phyloP scores from a whole-genome alignment of 2,113 vertebrate genomes.

The Spheniscus mendiculus region DNA sequence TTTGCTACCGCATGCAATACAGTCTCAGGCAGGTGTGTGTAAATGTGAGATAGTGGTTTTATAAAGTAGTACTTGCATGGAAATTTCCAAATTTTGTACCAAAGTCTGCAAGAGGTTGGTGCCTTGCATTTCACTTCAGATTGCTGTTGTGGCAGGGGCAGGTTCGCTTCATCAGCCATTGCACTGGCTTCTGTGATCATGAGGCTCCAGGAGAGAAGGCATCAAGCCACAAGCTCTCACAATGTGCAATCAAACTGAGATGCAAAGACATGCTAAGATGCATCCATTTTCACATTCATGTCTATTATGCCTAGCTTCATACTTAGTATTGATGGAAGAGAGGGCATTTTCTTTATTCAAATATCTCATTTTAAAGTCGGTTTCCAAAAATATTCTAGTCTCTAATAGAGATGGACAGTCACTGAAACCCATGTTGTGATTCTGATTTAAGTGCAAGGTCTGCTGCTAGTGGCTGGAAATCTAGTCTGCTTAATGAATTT shows the following conservation, averaged over 20 bases:
- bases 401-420: not conserved
- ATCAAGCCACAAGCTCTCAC: not conserved
- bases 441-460: not conserved
- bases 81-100: not conserved
- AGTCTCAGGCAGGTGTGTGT: not conserved
- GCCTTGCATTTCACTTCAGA: not conserved
- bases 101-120: not conserved
- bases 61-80: not conserved
- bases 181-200: not conserved
- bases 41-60: not conserved
- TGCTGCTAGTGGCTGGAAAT: not conserved
- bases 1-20: accelerated
- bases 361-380: not conserved
- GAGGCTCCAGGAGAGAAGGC: not conserved
- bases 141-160: not conserved
- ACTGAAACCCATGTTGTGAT: not conserved
- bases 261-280: not conserved
- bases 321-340: not conserved
- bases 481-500: not conserved
- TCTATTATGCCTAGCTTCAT: not conserved
- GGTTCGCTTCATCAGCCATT: not conserved
- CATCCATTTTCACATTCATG: not conserved
- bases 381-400: not conserved
- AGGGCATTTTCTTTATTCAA: not conserved
- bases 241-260: not conserved